Base-by-base conservation (phyloP, 2,888 invertebrate species). In the Plebejus anna region DNA sequence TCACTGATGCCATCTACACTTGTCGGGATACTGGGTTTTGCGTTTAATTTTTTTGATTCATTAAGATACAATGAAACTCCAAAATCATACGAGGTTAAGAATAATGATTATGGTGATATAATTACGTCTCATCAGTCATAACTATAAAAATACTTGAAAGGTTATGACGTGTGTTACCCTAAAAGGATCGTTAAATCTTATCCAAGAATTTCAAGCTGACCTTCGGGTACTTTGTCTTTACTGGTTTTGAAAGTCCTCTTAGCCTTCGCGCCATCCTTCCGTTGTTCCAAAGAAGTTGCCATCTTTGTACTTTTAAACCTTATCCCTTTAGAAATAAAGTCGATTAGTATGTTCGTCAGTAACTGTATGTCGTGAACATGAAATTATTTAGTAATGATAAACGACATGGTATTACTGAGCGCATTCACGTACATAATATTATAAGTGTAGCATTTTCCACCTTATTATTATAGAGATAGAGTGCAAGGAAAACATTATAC, bases 191-290 rank as follows among this genome's bases (percentile, higher is more conserved):
- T 3, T 5, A 32, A 66, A 66, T 66, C 13, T 66, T 61, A 61
- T 66, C 32, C 32, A 66, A 32, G 66, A 66, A 66, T 66, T 61
- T 32, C 66, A 36, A 32, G 32, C 13, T 16, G 32, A 55, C 73
- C 73, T 73, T 73, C 13, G 36, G 13, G 32, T 51, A 16, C 32
- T 16, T 36, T 73, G 9, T 71, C 71, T 66, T 51, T 51, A 75
- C 57, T 71, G 76, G 59, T 71, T 76, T 76, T 71, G 76, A 76
- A 76, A 76, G 76, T 71, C 51, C 47, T 13, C 22, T 38, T 7
- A 71, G 71, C 76, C 76, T 76, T 76, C 70, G 66, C 47, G 57
- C 16, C 76, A 59, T 76, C 76, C 57, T 57, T 38, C 55, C 57
- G 71, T 11, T 71, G 57, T 57, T 76, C 72, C 76, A 28, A 76